phyloP scores from a whole-genome alignment of 1,140 invertebrate species.

The Drosophila lacteicornis region DNA sequence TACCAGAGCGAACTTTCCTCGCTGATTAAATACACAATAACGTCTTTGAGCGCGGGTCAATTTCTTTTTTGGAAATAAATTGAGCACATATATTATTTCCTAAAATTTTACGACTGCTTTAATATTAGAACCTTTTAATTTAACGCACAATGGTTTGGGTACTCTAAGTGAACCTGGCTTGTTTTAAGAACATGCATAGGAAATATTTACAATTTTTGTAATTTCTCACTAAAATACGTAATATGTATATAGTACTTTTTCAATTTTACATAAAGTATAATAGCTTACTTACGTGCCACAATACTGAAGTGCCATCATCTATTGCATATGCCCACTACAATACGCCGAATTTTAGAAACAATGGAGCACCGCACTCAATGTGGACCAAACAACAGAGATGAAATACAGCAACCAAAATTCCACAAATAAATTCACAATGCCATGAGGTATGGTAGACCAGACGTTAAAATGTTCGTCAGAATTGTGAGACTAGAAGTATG shows the following conservation, averaged over 20 bases:
- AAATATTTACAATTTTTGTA: too few species aligned
- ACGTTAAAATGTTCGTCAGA: conserved; percentile 55
- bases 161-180: too few species aligned
- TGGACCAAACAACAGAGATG: conserved; percentile 35
- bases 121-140: not conserved
- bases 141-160: too few species aligned
- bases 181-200: too few species aligned
- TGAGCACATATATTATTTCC: not conserved
- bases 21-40: conserved; percentile 45
- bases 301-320: conserved; percentile 30
- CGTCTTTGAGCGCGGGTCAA: conserved; percentile 39
- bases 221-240: too few species aligned
- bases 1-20: conserved; percentile 26
- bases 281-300: conserved; percentile 25
- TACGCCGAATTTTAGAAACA: conserved; percentile 49
- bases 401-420: conserved; percentile 41
- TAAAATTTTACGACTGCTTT: not conserved
- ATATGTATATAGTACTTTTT: not conserved
- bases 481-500: conserved; percentile 44
- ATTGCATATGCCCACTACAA: conserved; percentile 36
- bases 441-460: conserved; percentile 32
- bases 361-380: conserved; percentile 44
- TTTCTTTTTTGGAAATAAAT: not conserved
- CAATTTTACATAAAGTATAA: not conserved
- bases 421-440: conserved; percentile 61